Percentiles rank a stretch among this genome's conserved stretches.
These are phyloP conservation scores for Mirza zaza DNA, from an alignment of 2,113 vertebrate species.

Conservation along the genomic window DNA sequence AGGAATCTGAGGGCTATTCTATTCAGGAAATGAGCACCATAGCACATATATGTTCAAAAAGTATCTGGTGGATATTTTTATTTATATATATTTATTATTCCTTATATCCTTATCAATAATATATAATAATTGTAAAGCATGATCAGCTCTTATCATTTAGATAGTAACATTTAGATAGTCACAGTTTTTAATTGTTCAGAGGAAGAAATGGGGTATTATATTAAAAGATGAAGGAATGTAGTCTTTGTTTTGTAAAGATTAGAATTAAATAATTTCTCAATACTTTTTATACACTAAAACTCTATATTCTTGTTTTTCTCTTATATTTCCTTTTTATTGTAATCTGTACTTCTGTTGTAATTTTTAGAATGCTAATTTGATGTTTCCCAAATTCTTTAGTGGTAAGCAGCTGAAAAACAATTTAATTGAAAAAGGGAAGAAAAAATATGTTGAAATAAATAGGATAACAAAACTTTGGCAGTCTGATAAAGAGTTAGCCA, in stretches of 20 bases:
- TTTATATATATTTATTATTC: not conserved
- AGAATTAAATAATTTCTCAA: not conserved
- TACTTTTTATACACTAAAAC: not conserved
- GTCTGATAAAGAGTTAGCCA: not conserved
- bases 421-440: not conserved
- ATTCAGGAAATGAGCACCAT: not conserved
- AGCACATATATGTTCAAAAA: not conserved
- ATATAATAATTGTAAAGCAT: not conserved
- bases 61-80: not conserved
- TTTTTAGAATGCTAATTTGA: not conserved
- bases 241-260: constrained; percentile 12
- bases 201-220: not conserved
- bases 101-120: not conserved
- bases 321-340: not conserved
- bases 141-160: not conserved
- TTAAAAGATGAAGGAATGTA: not conserved
- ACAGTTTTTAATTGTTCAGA: not conserved
- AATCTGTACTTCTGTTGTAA: not conserved
- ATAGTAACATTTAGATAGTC: not conserved
- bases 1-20: not conserved
- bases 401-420: not conserved
- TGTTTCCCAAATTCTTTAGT: not conserved
- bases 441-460: not conserved
- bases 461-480: not conserved
- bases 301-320: not conserved